Evolutionary conservation across 2,797 vertebrate species (phyloP), one percentile per base, ranked within the genome.

Genomic region (Notolabrus celidotus): DNA sequence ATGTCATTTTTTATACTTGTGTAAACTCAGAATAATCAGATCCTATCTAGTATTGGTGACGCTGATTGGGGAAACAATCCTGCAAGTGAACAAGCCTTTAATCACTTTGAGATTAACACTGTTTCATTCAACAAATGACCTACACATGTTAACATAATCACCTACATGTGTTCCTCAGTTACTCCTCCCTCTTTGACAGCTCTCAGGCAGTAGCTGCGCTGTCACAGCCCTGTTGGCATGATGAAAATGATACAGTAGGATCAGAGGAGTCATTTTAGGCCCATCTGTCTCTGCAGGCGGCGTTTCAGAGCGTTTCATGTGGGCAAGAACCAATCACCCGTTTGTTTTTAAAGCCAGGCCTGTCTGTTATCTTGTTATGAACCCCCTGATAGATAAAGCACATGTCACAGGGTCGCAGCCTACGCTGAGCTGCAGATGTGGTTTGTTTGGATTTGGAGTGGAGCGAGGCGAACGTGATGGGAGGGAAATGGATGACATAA

Each of bases 301-400:
- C 51, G 36, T 52, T 72, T 68, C 54, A 68, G 20, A 70, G 17
- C 7, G 38, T 41, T 65, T 83, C 54, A 84, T 77, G 79, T 77
- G 67, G 72, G 62, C 46, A 74, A 56, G 47, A 77, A 82, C 58
- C 70, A 74, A 70, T 90, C 71, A 68, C 60, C 63, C 86, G 80
- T 85, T 84, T 88, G 75, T 86, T 88, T 88, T 80, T 50, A 63
- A 74, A 77, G 67, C 66, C 54, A 79, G 62, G 17, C 59, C 67
- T 51, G 49, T 84, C 68, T 86, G 80, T 88, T 87, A 88, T 87
- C 82, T 77, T 64, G 49, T 69, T 73, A 34, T 73, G 68, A 81
- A 66, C 63, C 52, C 39, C 61, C 12, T 41, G 55, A 57, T 56
- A 74, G 76, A 85, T 71, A 77, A 74, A 83, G 75, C 62, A 62